A percentile compares a stretch with the other conserved stretches of the same genome.
Evolutionary conservation across 1,140 invertebrate species (phyloP).

Genomic region (Chrysomallon squamiferum): DNA sequence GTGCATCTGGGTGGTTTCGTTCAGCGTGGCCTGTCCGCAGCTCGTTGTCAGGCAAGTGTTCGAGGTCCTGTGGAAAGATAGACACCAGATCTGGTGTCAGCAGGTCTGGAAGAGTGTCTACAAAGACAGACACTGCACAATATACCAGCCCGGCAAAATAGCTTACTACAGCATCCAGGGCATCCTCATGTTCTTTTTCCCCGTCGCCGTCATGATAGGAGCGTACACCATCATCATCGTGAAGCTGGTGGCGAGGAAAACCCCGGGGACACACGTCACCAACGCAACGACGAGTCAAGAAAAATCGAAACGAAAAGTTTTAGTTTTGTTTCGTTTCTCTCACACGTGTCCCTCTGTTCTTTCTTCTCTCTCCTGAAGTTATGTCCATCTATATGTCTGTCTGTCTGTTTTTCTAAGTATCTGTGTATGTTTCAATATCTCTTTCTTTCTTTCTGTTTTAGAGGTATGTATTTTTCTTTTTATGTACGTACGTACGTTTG

Average conservation of each 20-base stretch:
- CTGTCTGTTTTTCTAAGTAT: too few species aligned
- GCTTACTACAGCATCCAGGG: slow-evolving; percentile 63
- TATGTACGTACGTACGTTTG: too few species aligned
- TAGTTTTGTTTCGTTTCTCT: too few species aligned
- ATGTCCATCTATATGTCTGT: too few species aligned
- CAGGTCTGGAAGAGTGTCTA: slow-evolving; percentile 46
- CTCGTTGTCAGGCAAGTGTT: slow-evolving; percentile 40
- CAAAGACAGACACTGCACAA: slow-evolving; percentile 25
- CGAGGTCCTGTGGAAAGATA: slow-evolving; percentile 41
- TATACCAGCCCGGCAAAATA: slow-evolving; percentile 21
- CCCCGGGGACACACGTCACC: slow-evolving; percentile 27
- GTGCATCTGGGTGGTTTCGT: slow-evolving; percentile 61
- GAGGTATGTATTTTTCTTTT: too few species aligned
- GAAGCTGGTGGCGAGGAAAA: slow-evolving; percentile 30
- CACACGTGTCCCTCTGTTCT: too few species aligned
- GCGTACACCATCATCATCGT: slow-evolving; percentile 21
- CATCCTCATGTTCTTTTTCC: slow-evolving; percentile 26
- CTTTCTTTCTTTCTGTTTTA: too few species aligned
- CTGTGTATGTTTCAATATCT: too few species aligned
- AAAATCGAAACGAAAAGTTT: slow-evolving; percentile 49
- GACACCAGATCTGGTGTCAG: slow-evolving; percentile 50
- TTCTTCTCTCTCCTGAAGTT: too few species aligned
- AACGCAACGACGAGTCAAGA: slow-evolving; percentile 30
- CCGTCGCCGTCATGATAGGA: slow-evolving; percentile 23
- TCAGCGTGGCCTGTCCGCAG: slow-evolving; percentile 59